Base-by-base conservation (phyloP, 2,888 invertebrate genomes). In the Drosophila subquinaria region DNA sequence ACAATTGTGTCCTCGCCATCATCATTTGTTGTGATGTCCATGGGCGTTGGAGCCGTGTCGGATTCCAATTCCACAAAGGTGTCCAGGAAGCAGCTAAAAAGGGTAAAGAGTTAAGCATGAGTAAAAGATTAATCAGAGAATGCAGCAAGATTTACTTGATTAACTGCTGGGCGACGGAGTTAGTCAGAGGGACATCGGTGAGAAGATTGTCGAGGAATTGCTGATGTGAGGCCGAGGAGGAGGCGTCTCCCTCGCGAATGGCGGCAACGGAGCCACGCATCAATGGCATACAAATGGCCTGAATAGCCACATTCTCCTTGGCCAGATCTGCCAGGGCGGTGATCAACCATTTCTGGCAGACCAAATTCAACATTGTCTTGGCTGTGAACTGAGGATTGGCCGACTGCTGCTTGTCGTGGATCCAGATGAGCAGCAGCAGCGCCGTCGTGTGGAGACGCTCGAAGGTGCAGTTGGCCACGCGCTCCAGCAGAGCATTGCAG, bases 331-430 rank as follows among this genome's bases (percentile, higher is more conserved):
- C 94, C 8, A 96, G 86, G 55, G 94, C 75, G 0, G 91, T 89
- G 0, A 93, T 86, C 13, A 95, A 90, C 94, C 94, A 94, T 8
- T 92, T 85, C 13, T 93, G 92, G 43, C 91, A 87, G 0, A 93
- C 91, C 11, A 95, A 91, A 84, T 94, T 94, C 27, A 92, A 86
- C 2, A 96, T 89, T 1, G 95, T 93, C 35, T 92, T 92, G 13
- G 94, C 92, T 0, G 95, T 93, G 53, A 96, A 93, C 10, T 85
- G 90, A 0, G 89, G 93, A 2, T 94, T 87, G 42, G 94, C 93
- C 66, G 92, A 89, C 13, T 91, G 89, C 63, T 97, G 96, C 13
- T 94, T 94, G 74, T 96, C 95, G 87, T 95, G 96, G 53, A 97
- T 93, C 77, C 96, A 93, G n/a, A 95, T 93, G 27, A 97, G 92